These are phyloP conservation scores for Telenomus remus DNA, from an alignment of 1,140 invertebrate genomes.

Conservation along the genomic window DNA sequence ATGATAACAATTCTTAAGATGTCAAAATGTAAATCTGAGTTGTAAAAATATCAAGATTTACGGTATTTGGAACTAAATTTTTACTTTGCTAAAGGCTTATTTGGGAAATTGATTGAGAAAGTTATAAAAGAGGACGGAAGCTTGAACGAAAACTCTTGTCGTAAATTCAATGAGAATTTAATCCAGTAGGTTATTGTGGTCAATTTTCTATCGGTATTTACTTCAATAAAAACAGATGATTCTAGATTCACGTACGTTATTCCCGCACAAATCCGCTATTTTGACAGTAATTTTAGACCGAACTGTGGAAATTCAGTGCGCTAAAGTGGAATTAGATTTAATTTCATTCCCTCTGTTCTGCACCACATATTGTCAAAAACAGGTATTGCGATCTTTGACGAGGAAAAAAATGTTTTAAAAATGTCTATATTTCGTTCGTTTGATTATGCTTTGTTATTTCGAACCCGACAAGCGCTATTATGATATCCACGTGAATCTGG, in stretches of 20 bases:
- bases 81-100: no score
- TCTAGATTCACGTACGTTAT: neutral
- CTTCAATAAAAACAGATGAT: slow-evolving; percentile 15
- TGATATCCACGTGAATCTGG: neutral
- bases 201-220: slow-evolving; percentile 19
- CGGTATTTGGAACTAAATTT: no score
- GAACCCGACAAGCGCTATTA: no score
- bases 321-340: no score
- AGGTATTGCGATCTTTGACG: neutral
- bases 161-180: slow-evolving; percentile 25
- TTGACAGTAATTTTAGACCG: neutral
- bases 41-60: no score
- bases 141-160: slow-evolving; percentile 6
- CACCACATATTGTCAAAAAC: neutral
- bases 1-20: no score
- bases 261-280: neutral
- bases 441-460: no score
- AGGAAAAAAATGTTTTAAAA: neutral
- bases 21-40: no score
- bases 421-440: no score
- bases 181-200: slow-evolving; percentile 14
- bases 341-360: neutral
- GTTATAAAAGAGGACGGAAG: slow-evolving; percentile 1
- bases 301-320: slow-evolving; percentile 2
- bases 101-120: neutral